Conservation (phyloP, 2,113 vertebrate genomes). For the Pedetes capensis region DNA sequence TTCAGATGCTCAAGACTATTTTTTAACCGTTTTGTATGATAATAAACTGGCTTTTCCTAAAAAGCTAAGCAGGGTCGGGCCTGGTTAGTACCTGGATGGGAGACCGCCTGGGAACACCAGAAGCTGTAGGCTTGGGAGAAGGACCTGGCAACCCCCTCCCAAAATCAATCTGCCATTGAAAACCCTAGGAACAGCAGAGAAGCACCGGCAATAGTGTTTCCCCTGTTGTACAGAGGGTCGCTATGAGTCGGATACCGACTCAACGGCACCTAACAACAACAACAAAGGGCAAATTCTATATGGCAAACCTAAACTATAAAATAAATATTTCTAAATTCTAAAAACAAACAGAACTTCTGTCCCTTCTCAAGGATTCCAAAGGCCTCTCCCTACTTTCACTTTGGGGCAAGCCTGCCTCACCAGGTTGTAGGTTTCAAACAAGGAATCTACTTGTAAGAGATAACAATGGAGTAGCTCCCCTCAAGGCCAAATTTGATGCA, state of each 20-base stretch:
- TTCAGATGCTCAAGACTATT: not conserved
- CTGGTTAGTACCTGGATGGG: too few relatives aligned
- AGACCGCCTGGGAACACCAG: too few relatives aligned
- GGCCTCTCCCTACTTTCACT: not conserved
- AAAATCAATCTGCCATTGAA: too few relatives aligned
- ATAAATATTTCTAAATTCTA: conserved; percentile 7
- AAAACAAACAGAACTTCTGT: conserved; percentile 11
- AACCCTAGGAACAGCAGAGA: too few relatives aligned
- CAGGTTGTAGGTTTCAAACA: not conserved
- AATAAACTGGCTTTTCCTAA: conserved; percentile 9
- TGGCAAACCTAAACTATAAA: not conserved
- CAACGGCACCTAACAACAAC: too few relatives aligned
- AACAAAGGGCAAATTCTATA: not conserved
- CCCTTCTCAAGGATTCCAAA: not conserved
- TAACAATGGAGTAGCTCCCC: not conserved
- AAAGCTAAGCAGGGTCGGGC: too few relatives aligned
- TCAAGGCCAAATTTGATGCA: not conserved
- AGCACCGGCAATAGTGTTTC: too few relatives aligned
- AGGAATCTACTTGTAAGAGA: not conserved
- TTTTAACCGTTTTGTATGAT: not conserved
- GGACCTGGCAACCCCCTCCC: too few relatives aligned
- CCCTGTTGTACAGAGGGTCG: too few relatives aligned
- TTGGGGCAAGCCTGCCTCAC: not conserved
- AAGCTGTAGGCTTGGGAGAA: too few relatives aligned
- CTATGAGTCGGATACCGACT: too few relatives aligned